Percentiles rank a stretch among this genome's conserved stretches.
Evolutionary conservation across 1,140 invertebrate genomes (phyloP).

Genomic region (Philopotamus ludificatus): DNA sequence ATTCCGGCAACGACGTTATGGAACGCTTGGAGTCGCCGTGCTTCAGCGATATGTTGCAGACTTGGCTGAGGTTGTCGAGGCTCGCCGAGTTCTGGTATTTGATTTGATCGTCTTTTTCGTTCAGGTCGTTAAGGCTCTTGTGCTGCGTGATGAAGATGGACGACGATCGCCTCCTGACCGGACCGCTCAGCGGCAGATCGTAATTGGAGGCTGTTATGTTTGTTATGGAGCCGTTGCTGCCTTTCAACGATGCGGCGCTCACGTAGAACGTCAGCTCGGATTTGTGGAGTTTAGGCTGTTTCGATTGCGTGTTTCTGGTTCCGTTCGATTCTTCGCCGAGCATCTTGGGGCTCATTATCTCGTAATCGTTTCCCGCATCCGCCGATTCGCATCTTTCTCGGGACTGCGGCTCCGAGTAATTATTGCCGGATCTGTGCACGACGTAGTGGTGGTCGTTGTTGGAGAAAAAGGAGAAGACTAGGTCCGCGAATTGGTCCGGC

Average conservation of each 20-base stretch:
- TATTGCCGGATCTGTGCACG: slow-evolving; percentile 18
- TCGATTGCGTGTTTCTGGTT: background rate
- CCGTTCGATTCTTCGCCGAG: slow-evolving; percentile 3
- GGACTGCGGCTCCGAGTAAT: background rate
- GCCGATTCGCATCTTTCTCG: slow-evolving; percentile 18
- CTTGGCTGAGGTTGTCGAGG: slow-evolving; percentile 39
- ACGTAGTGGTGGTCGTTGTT: slow-evolving; percentile 34
- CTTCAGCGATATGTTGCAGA: slow-evolving; percentile 38
- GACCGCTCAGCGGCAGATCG: slow-evolving; percentile 17
- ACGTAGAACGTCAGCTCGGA: slow-evolving; percentile 37
- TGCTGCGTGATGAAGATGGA: slow-evolving; percentile 19
- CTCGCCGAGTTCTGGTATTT: slow-evolving; percentile 40
- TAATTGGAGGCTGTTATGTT: slow-evolving; percentile 8
- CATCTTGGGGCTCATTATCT: slow-evolving; percentile 32
- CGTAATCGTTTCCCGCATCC: slow-evolving; percentile 37
- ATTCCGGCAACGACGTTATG: slow-evolving; percentile 34
- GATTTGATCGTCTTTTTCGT: slow-evolving; percentile 3
- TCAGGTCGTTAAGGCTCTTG: slow-evolving; percentile 34
- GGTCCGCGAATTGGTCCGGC: slow-evolving; percentile 37
- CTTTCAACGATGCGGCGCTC: slow-evolving; percentile 33
- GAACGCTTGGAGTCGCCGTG: slow-evolving; percentile 34
- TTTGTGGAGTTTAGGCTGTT: slow-evolving; percentile 25
- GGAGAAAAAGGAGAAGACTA: slow-evolving; percentile 41
- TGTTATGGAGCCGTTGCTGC: background rate
- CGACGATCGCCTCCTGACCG: slow-evolving; percentile 1